These are phyloP conservation scores for western clawed frog (Xenopus tropicalis) DNA, from an alignment of 2,113 vertebrate species.

Conservation along the genomic window DNA sequence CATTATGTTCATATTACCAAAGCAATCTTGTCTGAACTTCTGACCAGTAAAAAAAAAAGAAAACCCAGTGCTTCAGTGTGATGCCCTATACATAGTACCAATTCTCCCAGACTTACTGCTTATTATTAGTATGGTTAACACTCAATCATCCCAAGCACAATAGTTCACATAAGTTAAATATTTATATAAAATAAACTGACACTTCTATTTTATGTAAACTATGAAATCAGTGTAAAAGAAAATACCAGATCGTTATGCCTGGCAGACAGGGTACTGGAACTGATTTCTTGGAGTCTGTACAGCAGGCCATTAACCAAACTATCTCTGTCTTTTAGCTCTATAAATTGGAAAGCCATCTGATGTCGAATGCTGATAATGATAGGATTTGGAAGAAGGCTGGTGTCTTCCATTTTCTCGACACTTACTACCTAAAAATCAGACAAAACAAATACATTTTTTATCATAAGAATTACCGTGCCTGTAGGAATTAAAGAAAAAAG, in stretches of 20 bases:
- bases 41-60: slow-evolving; percentile 23
- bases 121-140: too few relatives aligned
- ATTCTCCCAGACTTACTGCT: too few relatives aligned
- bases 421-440: slow-evolving; percentile 74
- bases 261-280: slow-evolving; percentile 50
- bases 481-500: too few relatives aligned
- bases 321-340: slow-evolving; percentile 81
- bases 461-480: too few relatives aligned
- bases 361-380: slow-evolving; percentile 86
- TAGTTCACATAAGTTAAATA: too few relatives aligned
- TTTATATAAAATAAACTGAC: too few relatives aligned
- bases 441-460: too few relatives aligned
- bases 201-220: too few relatives aligned
- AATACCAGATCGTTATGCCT: slow-evolving; percentile 58
- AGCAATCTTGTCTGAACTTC: slow-evolving; percentile 46
- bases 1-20: slow-evolving; percentile 46
- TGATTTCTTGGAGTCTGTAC: slow-evolving; percentile 65
- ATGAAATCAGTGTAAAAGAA: too few relatives aligned
- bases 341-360: slow-evolving; percentile 92
- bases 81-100: too few relatives aligned
- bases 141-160: too few relatives aligned
- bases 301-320: slow-evolving; percentile 76
- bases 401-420: slow-evolving; percentile 92
- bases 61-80: too few relatives aligned
- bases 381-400: slow-evolving; percentile 80